phyloP scores from a whole-genome alignment of 2,113 vertebrate species.

The Dipodomys merriami region DNA sequence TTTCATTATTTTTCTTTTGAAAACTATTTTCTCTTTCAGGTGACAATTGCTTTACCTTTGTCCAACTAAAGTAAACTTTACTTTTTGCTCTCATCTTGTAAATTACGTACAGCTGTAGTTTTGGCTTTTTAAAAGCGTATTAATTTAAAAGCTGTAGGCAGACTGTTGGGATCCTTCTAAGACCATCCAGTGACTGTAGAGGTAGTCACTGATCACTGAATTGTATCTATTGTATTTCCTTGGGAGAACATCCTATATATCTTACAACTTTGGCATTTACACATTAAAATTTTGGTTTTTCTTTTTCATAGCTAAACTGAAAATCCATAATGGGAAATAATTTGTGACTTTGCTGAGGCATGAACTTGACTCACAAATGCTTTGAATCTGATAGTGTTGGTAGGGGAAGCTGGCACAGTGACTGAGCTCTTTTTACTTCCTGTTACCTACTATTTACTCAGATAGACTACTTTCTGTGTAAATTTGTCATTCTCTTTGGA shows the following conservation, averaged over 20 bases:
- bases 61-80: neutral
- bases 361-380: neutral
- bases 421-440: neutral
- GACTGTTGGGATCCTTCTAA: constrained; percentile 8
- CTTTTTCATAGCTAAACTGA: constrained; percentile 4
- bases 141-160: neutral
- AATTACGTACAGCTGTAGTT: neutral
- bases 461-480: neutral
- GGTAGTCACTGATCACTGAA: neutral
- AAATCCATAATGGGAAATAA: neutral
- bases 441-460: neutral
- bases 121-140: neutral
- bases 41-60: neutral
- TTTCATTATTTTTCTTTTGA: constrained; percentile 21
- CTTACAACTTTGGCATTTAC: neutral
- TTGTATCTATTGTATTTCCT: neutral
- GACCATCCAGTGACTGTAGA: neutral
- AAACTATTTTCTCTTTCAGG: neutral
- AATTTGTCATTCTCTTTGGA: neutral
- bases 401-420: neutral
- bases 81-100: neutral
- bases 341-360: neutral
- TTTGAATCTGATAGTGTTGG: neutral
- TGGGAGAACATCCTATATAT: neutral
- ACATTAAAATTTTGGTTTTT: neutral